Evolutionary conservation across 2,797 vertebrate species (phyloP), one percentile per base, ranked within the genome.

Genomic region (Coendou prehensilis): DNA sequence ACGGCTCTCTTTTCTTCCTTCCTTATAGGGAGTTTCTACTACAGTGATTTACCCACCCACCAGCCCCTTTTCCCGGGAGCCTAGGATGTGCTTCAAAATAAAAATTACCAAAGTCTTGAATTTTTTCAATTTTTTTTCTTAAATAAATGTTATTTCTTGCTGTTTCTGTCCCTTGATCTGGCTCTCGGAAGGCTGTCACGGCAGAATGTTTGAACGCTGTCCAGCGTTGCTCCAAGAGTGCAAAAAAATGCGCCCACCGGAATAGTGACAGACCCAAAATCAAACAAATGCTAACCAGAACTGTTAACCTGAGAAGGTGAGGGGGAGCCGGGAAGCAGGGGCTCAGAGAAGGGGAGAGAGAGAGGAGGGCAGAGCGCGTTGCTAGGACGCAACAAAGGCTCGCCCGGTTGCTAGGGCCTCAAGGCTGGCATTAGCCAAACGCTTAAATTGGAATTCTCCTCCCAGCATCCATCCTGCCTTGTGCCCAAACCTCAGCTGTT

Each of bases 341-440:
- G 8, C 45, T 41, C 76, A 52, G 50, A 41, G 0, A 0, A 23
- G n/a, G 57, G 14, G 33, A 2, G 1, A 1, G 1, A 1, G 9
- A 28, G 30, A 0, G 8, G 9, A 8, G 47, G 26, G 85, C 33
- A 20, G 2, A 17, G 45, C 20, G 15, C 10, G 95, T 63, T 78
- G 94, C 96, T 64, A 75, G 41, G 96, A 93, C 13, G 78, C 97
- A 15, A 92, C 91, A 80, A 80, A 86, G 84, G 8, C 63, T 88
- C 0, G 1, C 81, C 23, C 6, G 20, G 97, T 98, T 97, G 95
- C 98, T 97, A 96, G 23, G 87, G 87, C 78, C 78, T 96, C 95
- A 76, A 28, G 71, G 69, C 9, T 0, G 18, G 89, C 26, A 3
- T 83, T 61, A 6, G 20, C 28, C 6, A 15, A 17, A 13, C 56